phyloP scores from a whole-genome alignment of 2,797 vertebrate species.

The Lepus oiostolus region DNA sequence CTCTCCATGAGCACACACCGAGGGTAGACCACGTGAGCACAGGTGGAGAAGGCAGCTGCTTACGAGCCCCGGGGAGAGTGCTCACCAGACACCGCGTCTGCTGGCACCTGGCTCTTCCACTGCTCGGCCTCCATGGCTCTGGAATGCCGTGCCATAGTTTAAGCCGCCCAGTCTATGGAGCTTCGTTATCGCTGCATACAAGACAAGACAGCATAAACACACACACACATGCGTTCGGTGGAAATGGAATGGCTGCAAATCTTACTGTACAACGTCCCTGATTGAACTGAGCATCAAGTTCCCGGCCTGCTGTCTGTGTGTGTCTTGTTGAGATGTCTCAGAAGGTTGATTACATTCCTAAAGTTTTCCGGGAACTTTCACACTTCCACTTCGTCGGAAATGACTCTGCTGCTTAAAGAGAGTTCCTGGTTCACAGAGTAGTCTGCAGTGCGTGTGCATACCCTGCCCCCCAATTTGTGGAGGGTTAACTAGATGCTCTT shows the following conservation, averaged over 20 bases:
- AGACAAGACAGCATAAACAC: not conserved
- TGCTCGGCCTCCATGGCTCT: not conserved
- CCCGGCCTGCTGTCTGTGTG: not conserved
- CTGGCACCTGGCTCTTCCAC: not conserved
- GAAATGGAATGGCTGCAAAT: not conserved
- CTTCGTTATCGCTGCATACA: not conserved
- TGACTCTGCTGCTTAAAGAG: not conserved
- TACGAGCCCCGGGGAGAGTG: not conserved
- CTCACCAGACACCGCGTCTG: not conserved
- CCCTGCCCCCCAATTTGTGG: not conserved
- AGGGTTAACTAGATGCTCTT: not conserved
- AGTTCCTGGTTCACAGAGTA: not conserved
- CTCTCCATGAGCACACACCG: not conserved
- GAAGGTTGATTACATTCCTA: not conserved
- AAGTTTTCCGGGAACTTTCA: not conserved
- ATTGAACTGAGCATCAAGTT: slow-evolving; percentile 15
- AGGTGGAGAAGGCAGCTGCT: not conserved
- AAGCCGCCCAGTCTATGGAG: not conserved
- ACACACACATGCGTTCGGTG: not conserved
- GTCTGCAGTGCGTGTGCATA: not conserved
- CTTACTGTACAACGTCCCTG: not conserved
- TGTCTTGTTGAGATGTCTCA: not conserved
- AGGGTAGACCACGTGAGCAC: not conserved
- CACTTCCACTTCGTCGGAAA: not conserved
- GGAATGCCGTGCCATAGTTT: not conserved